Percentiles rank a stretch among this genome's conserved stretches.
Evolutionary conservation across 2,888 invertebrate genomes (phyloP).

Genomic region (Pyrrhosoma nymphula): DNA sequence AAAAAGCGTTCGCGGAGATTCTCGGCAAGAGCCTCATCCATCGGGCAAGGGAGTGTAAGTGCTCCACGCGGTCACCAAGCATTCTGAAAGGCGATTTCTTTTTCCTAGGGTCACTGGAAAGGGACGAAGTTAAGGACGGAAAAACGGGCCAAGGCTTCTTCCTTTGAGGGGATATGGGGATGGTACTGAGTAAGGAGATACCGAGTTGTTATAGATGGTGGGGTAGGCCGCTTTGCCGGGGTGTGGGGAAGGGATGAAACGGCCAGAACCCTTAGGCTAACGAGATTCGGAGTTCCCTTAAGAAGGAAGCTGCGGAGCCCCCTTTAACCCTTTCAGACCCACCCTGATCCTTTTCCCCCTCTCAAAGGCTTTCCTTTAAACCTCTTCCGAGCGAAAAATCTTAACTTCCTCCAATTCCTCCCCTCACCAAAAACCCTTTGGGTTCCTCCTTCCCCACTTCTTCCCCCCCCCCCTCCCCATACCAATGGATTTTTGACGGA

Average conservation of each 20-base stretch:
- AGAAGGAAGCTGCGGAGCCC: not conserved
- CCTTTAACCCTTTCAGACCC: not conserved
- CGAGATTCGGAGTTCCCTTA: not conserved
- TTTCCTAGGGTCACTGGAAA: too few relatives aligned
- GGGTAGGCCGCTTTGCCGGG: not conserved
- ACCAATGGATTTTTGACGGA: not conserved
- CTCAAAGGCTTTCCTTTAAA: not conserved
- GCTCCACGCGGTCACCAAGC: too few relatives aligned
- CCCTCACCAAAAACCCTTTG: not conserved
- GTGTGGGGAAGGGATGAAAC: not conserved
- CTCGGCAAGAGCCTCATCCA: too few relatives aligned
- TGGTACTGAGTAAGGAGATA: not conserved
- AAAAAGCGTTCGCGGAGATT: too few relatives aligned
- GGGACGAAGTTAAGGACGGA: too few relatives aligned
- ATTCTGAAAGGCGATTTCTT: too few relatives aligned
- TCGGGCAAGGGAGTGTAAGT: too few relatives aligned
- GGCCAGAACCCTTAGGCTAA: not conserved
- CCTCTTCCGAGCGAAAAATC: not conserved
- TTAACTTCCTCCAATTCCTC: not conserved
- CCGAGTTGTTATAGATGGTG: not conserved
- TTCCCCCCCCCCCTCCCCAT: not conserved
- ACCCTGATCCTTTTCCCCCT: not conserved
- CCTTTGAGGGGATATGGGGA: not conserved
- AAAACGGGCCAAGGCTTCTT: too few relatives aligned
- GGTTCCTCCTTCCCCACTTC: too few relatives aligned